These are phyloP conservation scores for Drosophila kanapiae DNA, from an alignment of 1,140 invertebrate genomes.

Conservation along the genomic window DNA sequence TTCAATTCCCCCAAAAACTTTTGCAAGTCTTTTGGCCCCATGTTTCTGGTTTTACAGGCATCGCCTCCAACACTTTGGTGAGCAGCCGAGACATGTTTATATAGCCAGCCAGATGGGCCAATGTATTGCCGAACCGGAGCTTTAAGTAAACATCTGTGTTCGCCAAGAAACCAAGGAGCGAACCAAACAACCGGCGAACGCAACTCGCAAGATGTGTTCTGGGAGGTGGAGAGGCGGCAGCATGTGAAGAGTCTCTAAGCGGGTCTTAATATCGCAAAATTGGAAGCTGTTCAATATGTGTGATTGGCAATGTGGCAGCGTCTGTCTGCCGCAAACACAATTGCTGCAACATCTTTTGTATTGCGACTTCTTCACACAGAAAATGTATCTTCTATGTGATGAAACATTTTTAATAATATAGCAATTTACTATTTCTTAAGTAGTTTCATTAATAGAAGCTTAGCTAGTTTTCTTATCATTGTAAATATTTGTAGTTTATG, in stretches of 20 bases:
- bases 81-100: conserved; percentile 52
- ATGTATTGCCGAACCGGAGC: conserved; percentile 56
- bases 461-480: no score
- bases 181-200: neutral
- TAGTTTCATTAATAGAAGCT: no score
- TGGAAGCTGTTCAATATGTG: conserved; percentile 46
- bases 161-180: conserved; percentile 8
- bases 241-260: conserved; percentile 38
- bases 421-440: neutral
- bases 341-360: neutral
- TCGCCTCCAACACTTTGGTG: conserved; percentile 49
- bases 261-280: conserved; percentile 51
- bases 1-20: conserved; percentile 78
- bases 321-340: conserved; percentile 2
- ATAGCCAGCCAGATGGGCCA: conserved; percentile 54
- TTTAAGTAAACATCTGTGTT: conserved; percentile 61
- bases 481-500: no score
- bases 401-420: neutral
- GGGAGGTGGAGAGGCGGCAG: neutral
- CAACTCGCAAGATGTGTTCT: conserved; percentile 9
- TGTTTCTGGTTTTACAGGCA: conserved; percentile 68
- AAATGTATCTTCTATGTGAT: neutral
- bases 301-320: conserved; percentile 44
- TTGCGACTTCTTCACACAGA: neutral
- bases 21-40: conserved; percentile 68